A percentile compares a stretch with the other conserved stretches of the same genome.
phyloP scores from a whole-genome alignment of 2,113 vertebrate species.

The Serinus canaria region DNA sequence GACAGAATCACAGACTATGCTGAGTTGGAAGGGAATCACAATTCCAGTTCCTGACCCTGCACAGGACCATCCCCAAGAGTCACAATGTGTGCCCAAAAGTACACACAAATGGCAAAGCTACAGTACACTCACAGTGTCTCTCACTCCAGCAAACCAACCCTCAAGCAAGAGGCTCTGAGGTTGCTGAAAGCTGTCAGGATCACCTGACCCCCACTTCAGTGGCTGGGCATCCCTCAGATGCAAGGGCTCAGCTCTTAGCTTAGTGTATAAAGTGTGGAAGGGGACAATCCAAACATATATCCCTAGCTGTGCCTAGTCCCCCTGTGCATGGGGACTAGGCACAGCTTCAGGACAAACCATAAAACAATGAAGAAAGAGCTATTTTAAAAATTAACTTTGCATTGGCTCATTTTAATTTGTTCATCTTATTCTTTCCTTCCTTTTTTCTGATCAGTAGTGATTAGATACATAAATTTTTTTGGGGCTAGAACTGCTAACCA shows the following conservation, averaged over 20 bases:
- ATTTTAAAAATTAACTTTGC: constrained; percentile 12
- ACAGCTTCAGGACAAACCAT: not conserved
- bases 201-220: accelerated
- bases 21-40: not conserved
- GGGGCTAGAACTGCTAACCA: constrained; percentile 26
- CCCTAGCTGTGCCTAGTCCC: no score
- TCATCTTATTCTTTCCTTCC: constrained; percentile 8
- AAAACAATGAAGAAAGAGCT: not conserved
- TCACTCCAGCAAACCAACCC: not conserved
- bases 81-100: not conserved
- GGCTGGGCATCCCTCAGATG: not conserved
- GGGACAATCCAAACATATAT: not conserved
- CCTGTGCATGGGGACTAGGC: not conserved
- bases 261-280: not conserved
- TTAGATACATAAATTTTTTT: constrained; percentile 5
- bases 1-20: not conserved
- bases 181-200: not conserved
- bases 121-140: not conserved
- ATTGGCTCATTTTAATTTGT: constrained; percentile 9
- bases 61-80: not conserved
- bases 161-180: not conserved
- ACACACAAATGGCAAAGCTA: not conserved
- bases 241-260: not conserved
- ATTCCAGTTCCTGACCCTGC: not conserved
- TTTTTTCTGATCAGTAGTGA: constrained; percentile 42